Conservation (phyloP, 2,797 vertebrate species). For the Sarcoramphus papa region DNA sequence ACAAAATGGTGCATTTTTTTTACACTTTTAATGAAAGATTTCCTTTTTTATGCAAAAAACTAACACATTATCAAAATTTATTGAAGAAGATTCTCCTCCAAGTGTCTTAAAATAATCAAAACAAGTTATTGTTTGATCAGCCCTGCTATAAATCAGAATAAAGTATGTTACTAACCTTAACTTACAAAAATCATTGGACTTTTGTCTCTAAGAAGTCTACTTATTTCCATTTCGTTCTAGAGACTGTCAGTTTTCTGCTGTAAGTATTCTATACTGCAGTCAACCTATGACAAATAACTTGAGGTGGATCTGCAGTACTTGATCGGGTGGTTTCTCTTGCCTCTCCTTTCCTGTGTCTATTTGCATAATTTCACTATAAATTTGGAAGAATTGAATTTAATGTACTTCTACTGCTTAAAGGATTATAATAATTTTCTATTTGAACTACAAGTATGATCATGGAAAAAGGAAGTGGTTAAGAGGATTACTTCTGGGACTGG, state of each 20-base stretch:
- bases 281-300: background rate
- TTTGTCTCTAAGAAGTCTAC: background rate
- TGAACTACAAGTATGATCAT: background rate
- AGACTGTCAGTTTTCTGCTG: background rate
- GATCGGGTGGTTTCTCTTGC: background rate
- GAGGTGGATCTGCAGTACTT: background rate
- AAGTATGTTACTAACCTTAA: background rate
- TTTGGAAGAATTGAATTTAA: background rate
- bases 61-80: background rate
- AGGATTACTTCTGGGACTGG: background rate
- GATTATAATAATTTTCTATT: background rate
- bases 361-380: background rate
- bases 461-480: background rate
- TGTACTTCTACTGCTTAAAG: background rate
- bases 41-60: accelerated
- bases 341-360: background rate
- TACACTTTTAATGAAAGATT: background rate
- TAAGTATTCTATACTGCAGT: background rate
- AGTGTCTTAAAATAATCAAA: background rate
- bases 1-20: background rate
- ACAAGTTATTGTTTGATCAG: background rate
- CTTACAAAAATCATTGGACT: background rate
- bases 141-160: background rate
- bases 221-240: background rate
- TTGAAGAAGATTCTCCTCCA: background rate